Evolutionary conservation across 1,140 invertebrate genomes (phyloP), one percentile per base, ranked within the genome.

Genomic region (Lethrus apterus): DNA sequence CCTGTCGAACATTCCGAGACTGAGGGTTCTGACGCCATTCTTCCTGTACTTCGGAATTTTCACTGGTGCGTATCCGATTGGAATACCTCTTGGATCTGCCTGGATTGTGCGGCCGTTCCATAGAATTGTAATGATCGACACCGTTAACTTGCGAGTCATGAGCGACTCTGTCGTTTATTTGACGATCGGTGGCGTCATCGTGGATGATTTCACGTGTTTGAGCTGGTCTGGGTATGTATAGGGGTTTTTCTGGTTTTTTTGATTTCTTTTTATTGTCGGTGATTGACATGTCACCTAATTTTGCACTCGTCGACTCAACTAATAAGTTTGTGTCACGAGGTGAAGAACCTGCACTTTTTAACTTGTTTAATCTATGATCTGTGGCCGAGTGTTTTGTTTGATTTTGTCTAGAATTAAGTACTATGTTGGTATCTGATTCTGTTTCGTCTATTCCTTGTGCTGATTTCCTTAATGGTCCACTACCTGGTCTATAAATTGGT

Each of bases 401-500:
- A 32, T 44, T 44, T 10, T 50, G 44, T 32, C 46, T 52, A 20
- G 47, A 47, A 47, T 47, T 49, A 13, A 48, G 31, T 24, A 48
- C n/a, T 40, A 62, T 58, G 23, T 65, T 62, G 40, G 64, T 66
- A 51, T 74, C 70, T 41, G 62, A 54, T 42, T 70, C 65, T 35
- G 61, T 63, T 49, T 75, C 71, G 43, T 78, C 73, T 4, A 58
- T 45, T 29, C 58, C 44, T 50, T 58, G 66, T 19, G 66, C 72
- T 21, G 75, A 71, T 58, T 77, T 78, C 50, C 70, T 66, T 23
- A 79, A 62, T 26, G 75, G 74, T 44, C 79, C 78, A 66, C 76
- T 78, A 35, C 78, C 78, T 43, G 78, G 79, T 48, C 68, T 70
- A 46, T 81, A 81, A 21, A 79, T 68, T 60, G 69, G 65, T 58